Base-by-base conservation (phyloP, 2,113 vertebrate species). In the Ailuropoda melanoleuca region DNA sequence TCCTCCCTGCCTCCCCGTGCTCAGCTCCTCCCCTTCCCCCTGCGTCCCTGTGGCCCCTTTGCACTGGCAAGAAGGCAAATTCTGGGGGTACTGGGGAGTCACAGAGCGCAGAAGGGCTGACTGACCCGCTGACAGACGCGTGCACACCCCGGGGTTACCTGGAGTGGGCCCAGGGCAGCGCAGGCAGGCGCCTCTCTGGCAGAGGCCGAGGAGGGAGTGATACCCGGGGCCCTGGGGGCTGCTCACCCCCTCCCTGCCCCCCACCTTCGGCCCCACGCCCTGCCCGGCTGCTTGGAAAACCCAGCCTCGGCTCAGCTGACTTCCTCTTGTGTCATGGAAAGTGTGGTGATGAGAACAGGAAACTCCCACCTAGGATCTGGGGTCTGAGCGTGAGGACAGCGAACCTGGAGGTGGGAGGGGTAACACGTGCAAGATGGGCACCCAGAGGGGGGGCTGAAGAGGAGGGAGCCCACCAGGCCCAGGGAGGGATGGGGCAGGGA, bases 321-420 rank as follows among this genome's bases (percentile, higher is more conserved):
- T 98, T 98, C 97, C 98, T 98, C 90, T 98, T 95, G 96, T 97
- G 98, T 98, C 97, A 98, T 88, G 97, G 97, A 97, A 98, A 98
- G 88, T 97, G 82, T 37, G 29, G 87, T 48, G 75, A 53, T 31
- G 88, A 39, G 94, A 84, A 90, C 97, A 97, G 97, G 97, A 97
- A 98, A 82, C 84, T 84, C 70, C 64, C n/a, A 1, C 85, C 89
- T 92, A 88, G 97, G 94, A 85, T 94, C 93, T 78, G 86, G 94
- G 96, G 84, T 95, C 98, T 83, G 56, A 81, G 62, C 4, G 5
- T 0, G 39, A 87, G 80, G 34, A 39, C 82, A 14, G 75, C 1
- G 37, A 74, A 82, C n/a, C 62, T 74, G 43, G 23, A 46, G 58
- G 78, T 55, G 62, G n/a, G 70, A 6, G 31, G 78, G 43, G 77